Conservation (phyloP, 2,797 vertebrate genomes). For the Sebastes steindachneri region DNA sequence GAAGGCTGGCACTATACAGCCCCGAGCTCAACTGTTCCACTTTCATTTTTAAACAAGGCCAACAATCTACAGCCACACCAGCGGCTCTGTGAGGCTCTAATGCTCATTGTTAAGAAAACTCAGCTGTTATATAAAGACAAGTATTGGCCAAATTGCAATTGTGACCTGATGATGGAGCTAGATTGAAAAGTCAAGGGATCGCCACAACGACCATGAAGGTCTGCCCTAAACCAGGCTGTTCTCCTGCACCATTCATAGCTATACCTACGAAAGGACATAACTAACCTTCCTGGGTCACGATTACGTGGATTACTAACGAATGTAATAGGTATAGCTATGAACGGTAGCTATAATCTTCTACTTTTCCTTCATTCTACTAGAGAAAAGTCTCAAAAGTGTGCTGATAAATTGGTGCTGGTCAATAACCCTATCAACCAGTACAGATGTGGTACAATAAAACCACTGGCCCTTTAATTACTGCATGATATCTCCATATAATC, state of each 20-base stretch:
- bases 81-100: background rate
- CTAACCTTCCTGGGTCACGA: no score
- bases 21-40: background rate
- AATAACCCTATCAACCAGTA: background rate
- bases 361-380: background rate
- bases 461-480: constrained; percentile 1
- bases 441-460: background rate
- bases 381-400: background rate
- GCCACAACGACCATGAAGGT: background rate
- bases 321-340: no score
- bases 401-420: background rate
- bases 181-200: background rate
- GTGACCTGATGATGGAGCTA: background rate
- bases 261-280: no score
- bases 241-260: no score
- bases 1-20: background rate
- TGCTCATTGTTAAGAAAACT: background rate
- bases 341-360: background rate
- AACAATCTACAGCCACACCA: background rate
- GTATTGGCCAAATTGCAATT: background rate
- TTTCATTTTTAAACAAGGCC: background rate
- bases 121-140: background rate
- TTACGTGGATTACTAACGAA: no score
- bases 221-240: no score
- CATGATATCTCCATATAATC: background rate